Evolutionary conservation across 2,888 invertebrate genomes (phyloP).

Genomic region (Rhopalosiphum nymphaeae): DNA sequence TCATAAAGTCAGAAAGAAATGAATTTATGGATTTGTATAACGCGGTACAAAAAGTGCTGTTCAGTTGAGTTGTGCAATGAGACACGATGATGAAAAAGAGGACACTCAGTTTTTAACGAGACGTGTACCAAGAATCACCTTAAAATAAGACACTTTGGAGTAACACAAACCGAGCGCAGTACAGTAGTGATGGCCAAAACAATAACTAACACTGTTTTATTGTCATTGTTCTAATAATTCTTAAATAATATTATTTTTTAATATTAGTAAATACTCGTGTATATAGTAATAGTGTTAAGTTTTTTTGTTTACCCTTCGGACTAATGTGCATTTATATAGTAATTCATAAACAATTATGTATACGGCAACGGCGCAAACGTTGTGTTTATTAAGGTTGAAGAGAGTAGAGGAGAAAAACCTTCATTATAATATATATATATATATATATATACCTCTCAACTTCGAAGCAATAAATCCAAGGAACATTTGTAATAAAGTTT

Average conservation of each 20-base stretch:
- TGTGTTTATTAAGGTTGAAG: neutral
- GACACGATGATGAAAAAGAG: neutral
- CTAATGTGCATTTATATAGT: neutral
- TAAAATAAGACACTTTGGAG: too few species aligned
- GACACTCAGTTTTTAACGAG: neutral
- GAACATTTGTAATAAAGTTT: constrained; percentile 4
- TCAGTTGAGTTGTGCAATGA: neutral
- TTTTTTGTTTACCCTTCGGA: constrained; percentile 4
- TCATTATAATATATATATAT: neutral
- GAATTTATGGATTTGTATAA: neutral
- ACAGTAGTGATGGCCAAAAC: neutral
- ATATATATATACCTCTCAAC: neutral
- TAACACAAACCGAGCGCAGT: neutral
- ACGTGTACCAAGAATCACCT: neutral
- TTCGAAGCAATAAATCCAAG: neutral
- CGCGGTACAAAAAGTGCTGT: neutral
- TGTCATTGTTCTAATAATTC: neutral
- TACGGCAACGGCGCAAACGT: neutral
- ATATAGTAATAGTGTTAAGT: neutral
- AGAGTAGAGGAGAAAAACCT: neutral
- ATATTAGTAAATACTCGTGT: neutral
- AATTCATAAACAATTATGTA: neutral
- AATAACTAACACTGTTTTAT: neutral
- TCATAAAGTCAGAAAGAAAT: neutral
- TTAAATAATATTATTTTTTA: neutral